These are phyloP conservation scores for Smittia sp. DNA, from an alignment of 2,888 invertebrate genomes.

Conservation along the genomic window DNA sequence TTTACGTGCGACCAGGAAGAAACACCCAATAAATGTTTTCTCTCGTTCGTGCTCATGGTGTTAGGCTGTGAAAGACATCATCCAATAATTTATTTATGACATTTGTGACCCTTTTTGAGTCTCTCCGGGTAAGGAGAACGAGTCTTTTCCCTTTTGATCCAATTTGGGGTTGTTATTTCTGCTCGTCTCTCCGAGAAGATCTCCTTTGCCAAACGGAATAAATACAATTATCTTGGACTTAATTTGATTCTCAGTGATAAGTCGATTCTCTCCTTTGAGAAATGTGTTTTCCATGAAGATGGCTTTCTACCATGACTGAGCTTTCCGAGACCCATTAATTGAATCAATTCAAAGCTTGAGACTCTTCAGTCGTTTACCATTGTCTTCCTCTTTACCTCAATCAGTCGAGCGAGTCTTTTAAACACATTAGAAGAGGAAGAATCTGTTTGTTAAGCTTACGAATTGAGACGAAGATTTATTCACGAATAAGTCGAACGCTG, in stretches of 20 bases:
- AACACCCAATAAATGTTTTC: constrained; percentile 9
- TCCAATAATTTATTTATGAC: constrained; percentile 12
- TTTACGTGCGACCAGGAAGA: not conserved
- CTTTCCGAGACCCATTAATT: no score
- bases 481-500: no score
- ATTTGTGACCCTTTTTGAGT: constrained; percentile 12
- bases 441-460: no score
- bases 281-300: no score
- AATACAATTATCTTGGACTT: not conserved
- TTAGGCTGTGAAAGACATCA: constrained; percentile 1
- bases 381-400: no score
- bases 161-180: not conserved
- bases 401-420: no score
- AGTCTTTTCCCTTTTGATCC: constrained; percentile 2
- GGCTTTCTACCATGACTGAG: no score
- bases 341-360: no score
- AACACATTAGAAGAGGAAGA: no score
- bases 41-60: not conserved
- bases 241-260: not conserved
- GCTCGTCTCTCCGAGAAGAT: not conserved
- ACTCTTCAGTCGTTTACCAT: no score
- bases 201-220: not conserved
- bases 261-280: not conserved
- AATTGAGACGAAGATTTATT: no score
- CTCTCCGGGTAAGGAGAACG: not conserved